phyloP scores from a whole-genome alignment of 53 echinoderm and acorn worm genomes.

The Astropecten irregularis region DNA sequence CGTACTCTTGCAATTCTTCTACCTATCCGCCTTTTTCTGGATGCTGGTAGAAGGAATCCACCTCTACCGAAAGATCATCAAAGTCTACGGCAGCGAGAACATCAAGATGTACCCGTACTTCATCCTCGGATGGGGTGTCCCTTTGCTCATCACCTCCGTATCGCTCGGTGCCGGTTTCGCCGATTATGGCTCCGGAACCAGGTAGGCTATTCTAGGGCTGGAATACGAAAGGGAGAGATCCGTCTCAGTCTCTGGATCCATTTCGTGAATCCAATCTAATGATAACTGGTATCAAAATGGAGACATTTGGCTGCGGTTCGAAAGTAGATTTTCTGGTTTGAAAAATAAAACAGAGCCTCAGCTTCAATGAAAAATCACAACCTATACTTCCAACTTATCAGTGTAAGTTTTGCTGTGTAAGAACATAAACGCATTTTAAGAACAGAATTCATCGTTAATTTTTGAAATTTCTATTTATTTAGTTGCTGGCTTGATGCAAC shows the following conservation, averaged over 20 bases:
- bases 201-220: constrained; percentile 51
- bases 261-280: too few species aligned
- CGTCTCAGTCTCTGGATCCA: constrained; percentile 8
- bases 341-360: too few species aligned
- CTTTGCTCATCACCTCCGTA: constrained; percentile 9
- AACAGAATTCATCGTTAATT: too few species aligned
- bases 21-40: constrained; percentile 75
- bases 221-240: not conserved
- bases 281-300: too few species aligned
- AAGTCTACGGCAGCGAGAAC: constrained; percentile 70
- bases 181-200: constrained; percentile 56
- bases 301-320: too few species aligned
- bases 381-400: too few species aligned
- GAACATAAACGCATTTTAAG: too few species aligned
- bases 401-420: too few species aligned
- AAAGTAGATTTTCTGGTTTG: too few species aligned
- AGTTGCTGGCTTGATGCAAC: constrained; percentile 68
- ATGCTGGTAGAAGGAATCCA: constrained; percentile 80
- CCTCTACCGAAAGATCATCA: constrained; percentile 71
- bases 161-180: constrained; percentile 37
- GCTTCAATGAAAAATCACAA: too few species aligned
- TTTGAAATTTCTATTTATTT: too few species aligned
- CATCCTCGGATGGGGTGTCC: constrained; percentile 66
- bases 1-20: constrained; percentile 57
- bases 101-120: constrained; percentile 58